Conservation (phyloP, 2,888 invertebrate genomes). For the Microplitis manilae region DNA sequence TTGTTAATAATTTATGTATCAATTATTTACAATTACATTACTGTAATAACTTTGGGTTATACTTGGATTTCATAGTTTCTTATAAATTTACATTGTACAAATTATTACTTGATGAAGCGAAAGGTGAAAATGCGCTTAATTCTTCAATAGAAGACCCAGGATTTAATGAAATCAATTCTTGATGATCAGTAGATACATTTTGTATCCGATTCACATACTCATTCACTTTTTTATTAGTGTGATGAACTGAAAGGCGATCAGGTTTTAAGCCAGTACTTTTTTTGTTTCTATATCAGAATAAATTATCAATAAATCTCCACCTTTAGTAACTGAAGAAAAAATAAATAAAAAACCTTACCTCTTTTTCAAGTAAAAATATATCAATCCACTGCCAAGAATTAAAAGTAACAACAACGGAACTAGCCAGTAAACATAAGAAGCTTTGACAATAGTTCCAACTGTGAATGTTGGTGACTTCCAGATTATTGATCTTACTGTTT, state of each 20-base stretch:
- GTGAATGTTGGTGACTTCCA: slow-evolving; percentile 44
- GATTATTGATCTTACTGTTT: slow-evolving; percentile 32
- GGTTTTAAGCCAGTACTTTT: neutral
- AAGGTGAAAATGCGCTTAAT: neutral
- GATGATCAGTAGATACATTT: neutral
- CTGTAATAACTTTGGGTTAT: too few relatives aligned
- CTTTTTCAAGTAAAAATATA: slow-evolving; percentile 13
- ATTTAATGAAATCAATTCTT: neutral
- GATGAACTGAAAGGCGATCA: neutral
- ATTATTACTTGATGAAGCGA: neutral
- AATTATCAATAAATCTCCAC: neutral
- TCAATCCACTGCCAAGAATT: neutral
- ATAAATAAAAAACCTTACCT: neutral
- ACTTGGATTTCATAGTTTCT: neutral
- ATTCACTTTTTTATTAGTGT: neutral
- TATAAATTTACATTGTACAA: neutral
- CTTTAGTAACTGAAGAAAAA: too few relatives aligned
- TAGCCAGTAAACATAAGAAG: slow-evolving; percentile 45
- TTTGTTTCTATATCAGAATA: neutral
- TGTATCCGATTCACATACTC: neutral
- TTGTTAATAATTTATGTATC: too few relatives aligned
- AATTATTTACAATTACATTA: too few relatives aligned
- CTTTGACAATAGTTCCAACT: slow-evolving; percentile 41
- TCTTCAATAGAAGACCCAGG: neutral
- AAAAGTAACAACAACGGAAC: slow-evolving; percentile 46